Evolutionary conservation across 2,797 vertebrate species (phyloP), one percentile per base, ranked within the genome.

Genomic region (Anabas testudineus): DNA sequence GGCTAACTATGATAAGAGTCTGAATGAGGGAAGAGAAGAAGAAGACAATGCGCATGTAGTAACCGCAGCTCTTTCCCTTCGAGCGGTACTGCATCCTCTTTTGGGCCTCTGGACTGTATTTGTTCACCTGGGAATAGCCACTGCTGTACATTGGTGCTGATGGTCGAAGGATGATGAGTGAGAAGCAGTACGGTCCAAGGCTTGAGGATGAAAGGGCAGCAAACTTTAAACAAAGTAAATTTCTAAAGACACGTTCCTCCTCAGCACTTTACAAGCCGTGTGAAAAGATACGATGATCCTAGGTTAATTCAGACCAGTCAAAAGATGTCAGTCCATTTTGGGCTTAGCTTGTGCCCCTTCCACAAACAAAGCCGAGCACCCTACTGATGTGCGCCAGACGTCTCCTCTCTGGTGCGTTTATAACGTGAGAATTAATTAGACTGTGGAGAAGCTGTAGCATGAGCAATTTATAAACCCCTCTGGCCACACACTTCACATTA

Each of bases 11-110:
- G 86, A 99, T 97, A 19, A 99, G 95, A 32, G 97, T 95, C 60
- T 99, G 97, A 82, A 98, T 98, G 75, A 98, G 94, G 0, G 97
- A 98, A 12, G 94, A 94, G 78, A 97, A 98, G 52, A 99, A 95
- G 90, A 99, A 98, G 72, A 97, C 84, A 9, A 98, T 95, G 19
- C 95, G 96, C 75, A 96, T 41, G 32, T 98, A 98, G 86, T 96
- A 97, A 1, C 96, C 93, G 1, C 98, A 99, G 30, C 95, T 95
- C 45, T 93, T 95, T 46, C 92, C 55, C 51, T 87, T 88, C 0
- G 80, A 87, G 39, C 43, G 86, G 47, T 91, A 84, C 51, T 67
- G 78, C 66, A 84, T 87, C 57, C 85, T 92, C 83, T 49, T 95
- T 8, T 70, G 72, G 61, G 85, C 57, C 55, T 81, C 71, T 14